Base-by-base conservation (phyloP, 2,113 vertebrate genomes). In the Connochaetes taurinus region DNA sequence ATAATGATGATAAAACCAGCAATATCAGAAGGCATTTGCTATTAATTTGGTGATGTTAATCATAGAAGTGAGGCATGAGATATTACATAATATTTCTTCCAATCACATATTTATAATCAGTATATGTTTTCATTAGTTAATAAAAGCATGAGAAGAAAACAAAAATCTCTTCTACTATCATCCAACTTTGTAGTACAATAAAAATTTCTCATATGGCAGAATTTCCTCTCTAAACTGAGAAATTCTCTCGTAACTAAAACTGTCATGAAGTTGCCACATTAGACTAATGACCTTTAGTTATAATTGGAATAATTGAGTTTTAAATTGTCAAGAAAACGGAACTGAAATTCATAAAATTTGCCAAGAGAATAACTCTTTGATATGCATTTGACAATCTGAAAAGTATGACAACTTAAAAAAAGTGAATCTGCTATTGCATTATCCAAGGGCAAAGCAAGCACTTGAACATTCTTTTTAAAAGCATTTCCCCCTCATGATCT, bases 241-340 rank as follows among this genome's bases (percentile, higher is more conserved):
- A 90, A 95, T 97, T 94, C 58, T 97, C 67, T 88, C 91, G 4
- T 92, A 97, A 91, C 76, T 86, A 89, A 89, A 91, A 96, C 57
- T 83, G 88, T 89, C 78, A 93, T 0, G 1, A 97, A 95, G 67
- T 87, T 97, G 91, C 93, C 92, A 96, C 82, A 94, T 94, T 96
- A 94, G 94, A 96, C 80, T 98, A 95, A 98, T 94, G 96, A 98
- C 92, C 96, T 98, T 97, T 95, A 94, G 95, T 91, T 98, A 95
- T 98, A 97, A 98, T 95, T 94, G 94, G 85, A 91, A 92, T 97
- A 97, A 95, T 57, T 97, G 91, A 94, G 95, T 97, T 95, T 97
- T 98, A 97, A 97, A 95, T 97, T 95, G 92, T 98, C 96, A 97
- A 96, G 95, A 97, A 98, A 91, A 95, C 16, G 13, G 87, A 95